These are phyloP conservation scores for Myathropa florea DNA, from an alignment of 2,888 invertebrate species.

Conservation along the genomic window DNA sequence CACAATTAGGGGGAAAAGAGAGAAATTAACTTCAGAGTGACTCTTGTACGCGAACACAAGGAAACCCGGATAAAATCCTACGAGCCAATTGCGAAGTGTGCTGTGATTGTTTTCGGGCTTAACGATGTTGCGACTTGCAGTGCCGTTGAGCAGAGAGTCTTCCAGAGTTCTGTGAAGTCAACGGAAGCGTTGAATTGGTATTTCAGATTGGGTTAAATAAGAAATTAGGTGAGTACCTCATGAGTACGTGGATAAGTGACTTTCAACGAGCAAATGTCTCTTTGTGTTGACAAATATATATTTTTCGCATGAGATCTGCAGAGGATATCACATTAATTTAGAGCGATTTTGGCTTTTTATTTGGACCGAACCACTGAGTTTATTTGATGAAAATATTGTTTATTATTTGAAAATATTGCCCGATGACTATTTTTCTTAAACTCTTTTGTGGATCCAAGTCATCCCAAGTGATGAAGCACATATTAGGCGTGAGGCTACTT, in stretches of 20 bases:
- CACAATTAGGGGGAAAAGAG: constrained; percentile 26
- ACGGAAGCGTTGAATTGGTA: background rate
- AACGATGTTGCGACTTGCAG: background rate
- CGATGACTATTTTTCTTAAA: too few species aligned
- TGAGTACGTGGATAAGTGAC: background rate
- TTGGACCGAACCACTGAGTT: too few species aligned
- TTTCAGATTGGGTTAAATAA: background rate
- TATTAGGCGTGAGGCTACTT: too few species aligned
- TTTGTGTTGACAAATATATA: too few species aligned
- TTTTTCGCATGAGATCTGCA: too few species aligned
- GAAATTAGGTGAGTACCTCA: background rate
- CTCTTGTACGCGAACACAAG: background rate
- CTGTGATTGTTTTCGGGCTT: constrained; percentile 12
- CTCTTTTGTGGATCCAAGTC: too few species aligned
- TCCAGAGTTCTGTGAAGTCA: too few species aligned
- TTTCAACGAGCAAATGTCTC: background rate
- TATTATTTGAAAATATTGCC: too few species aligned
- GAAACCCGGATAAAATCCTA: constrained; percentile 2
- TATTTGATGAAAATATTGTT: too few species aligned
- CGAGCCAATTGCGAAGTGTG: constrained; percentile 3
- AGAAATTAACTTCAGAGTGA: constrained; percentile 19
- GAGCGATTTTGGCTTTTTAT: too few species aligned
- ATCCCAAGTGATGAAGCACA: too few species aligned
- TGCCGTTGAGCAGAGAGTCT: background rate
- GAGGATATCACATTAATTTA: too few species aligned